Conservation (phyloP, 2,113 vertebrate genomes). For the Alectura lathami region DNA sequence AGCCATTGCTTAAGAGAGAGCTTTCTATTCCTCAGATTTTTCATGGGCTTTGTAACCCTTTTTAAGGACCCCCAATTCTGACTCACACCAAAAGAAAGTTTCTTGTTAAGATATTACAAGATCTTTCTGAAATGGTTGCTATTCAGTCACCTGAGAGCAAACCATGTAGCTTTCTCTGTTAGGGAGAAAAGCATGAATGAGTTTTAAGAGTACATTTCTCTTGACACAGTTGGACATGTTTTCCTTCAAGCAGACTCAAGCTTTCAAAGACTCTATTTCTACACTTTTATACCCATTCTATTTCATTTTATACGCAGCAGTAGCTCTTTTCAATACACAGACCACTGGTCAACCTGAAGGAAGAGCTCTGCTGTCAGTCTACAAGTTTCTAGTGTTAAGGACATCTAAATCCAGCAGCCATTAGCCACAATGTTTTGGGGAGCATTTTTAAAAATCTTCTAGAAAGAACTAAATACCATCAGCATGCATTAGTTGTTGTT, state of each 20-base stretch:
- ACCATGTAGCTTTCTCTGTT: not conserved
- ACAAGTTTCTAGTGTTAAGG: not conserved
- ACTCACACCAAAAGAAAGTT: not conserved
- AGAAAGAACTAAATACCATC: not conserved
- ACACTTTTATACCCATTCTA: too few relatives aligned
- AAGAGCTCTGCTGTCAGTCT: not conserved
- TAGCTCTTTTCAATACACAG: not conserved
- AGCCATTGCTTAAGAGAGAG: not conserved
- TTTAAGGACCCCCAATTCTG: not conserved
- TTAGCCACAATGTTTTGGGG: not conserved
- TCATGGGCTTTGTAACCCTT: not conserved
- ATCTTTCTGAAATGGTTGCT: not conserved
- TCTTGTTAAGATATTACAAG: not conserved
- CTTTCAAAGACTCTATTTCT: not conserved
- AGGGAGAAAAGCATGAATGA: not conserved
- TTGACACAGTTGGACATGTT: not conserved
- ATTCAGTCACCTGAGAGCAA: not conserved
- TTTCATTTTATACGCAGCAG: not conserved
- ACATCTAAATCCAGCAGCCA: not conserved
- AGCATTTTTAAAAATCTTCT: not conserved
- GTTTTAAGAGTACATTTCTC: constrained; percentile 2
- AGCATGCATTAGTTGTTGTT: too few relatives aligned
- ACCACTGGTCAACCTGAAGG: not conserved
- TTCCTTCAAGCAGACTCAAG: not conserved
- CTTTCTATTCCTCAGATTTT: not conserved